Evolutionary conservation across 2,113 vertebrate genomes (phyloP).

Genomic region (Pelodiscus sinensis): DNA sequence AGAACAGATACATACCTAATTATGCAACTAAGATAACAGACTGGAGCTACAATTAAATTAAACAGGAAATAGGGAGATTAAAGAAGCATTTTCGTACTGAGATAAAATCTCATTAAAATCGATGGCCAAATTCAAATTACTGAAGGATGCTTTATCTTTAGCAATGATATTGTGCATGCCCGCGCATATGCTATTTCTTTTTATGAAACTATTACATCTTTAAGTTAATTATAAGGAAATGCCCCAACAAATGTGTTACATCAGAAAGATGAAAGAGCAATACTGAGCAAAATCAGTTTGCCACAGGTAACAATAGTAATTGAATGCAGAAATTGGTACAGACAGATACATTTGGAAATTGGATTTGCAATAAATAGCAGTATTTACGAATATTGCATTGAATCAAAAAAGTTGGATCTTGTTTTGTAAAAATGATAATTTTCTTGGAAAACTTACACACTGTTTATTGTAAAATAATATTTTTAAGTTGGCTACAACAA

Average conservation of each 20-base stretch:
- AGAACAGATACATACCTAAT: slow-evolving; percentile 43
- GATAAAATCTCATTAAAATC: slow-evolving; percentile 71
- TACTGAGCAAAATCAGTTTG: background rate
- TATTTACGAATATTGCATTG: background rate
- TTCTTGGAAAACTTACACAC: background rate
- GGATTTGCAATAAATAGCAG: background rate
- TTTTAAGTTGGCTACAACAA: background rate
- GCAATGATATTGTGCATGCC: slow-evolving; percentile 59
- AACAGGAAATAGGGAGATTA: slow-evolving; percentile 61
- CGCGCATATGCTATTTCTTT: slow-evolving; percentile 54
- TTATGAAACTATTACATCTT: slow-evolving; percentile 67
- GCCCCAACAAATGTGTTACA: slow-evolving; percentile 44
- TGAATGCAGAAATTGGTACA: fast-evolving
- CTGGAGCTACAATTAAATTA: slow-evolving; percentile 65
- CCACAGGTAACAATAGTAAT: background rate
- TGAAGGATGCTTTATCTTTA: slow-evolving; percentile 57
- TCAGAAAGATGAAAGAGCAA: slow-evolving; percentile 6
- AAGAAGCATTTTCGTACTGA: slow-evolving; percentile 62
- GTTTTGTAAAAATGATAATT: background rate
- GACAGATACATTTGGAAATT: fast-evolving
- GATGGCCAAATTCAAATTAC: slow-evolving; percentile 64
- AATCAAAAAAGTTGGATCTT: background rate
- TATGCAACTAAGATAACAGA: slow-evolving; percentile 44
- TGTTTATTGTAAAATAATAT: background rate
- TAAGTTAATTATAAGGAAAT: slow-evolving; percentile 68